Evolutionary conservation across 2,888 invertebrate species (phyloP), one percentile per base, ranked within the genome.

Genomic region (Meiosimyza decipiens): DNA sequence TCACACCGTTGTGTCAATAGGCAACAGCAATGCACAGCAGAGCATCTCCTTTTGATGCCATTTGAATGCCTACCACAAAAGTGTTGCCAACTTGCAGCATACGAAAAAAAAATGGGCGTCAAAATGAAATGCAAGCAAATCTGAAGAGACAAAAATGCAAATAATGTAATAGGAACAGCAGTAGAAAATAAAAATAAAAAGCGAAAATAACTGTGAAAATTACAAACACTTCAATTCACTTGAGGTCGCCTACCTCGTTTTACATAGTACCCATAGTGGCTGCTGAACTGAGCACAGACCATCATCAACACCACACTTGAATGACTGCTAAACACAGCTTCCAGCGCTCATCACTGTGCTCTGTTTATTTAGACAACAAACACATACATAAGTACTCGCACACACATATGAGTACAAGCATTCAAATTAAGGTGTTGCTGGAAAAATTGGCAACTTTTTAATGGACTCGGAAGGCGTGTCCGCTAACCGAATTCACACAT

Each of bases 151-250:
- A 57, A 22, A 69, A 69, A 60, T 60, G 60, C 62, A 60, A 69
- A 69, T 69, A 60, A 59, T 54, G 40, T 50, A 59, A 59, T 22
- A n/a, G 15, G 51, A 47, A 47, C 18, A 15, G 9, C 49, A 54
- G 18, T 13, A 54, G 18, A 55, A 40, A 47, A 40, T 55, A 67
- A 2, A 11, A 7, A 11, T 49, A 49, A 33, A 66, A 40, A 22
- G 18, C 52, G 60, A 49, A 60, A 69, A 60, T 59, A 47, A 67
- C 52, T 70, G 70, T 69, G 54, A 70, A 70, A 70, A 70, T 70
- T 70, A 63, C 63, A 18, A 54, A 63, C 70, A 70, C 70, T 54
- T 70, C 70, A 40, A 11, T 70, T 49, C 63, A 70, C 70, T 62
- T 62, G 63, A 70, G 57, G 70, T 70, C 70, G 70, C n/a, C 70